phyloP scores from a whole-genome alignment of 2,113 vertebrate species.

The Meles meles region DNA sequence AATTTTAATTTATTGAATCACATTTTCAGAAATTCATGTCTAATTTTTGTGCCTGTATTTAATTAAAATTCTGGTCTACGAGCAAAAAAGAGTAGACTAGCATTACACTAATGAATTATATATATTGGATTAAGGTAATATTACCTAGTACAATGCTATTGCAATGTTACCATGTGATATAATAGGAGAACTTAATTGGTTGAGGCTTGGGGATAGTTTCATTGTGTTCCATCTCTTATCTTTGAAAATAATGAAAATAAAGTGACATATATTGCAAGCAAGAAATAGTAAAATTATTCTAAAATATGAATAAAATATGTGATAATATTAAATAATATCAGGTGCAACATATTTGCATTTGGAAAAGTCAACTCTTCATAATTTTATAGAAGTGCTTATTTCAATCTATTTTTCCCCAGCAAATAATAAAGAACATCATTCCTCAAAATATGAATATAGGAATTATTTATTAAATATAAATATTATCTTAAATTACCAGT shows the following conservation, averaged over 20 bases:
- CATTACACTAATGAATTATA: not conserved
- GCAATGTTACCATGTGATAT: not conserved
- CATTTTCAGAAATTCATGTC: not conserved
- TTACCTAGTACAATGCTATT: not conserved
- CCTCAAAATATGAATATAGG: not conserved
- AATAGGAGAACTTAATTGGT: not conserved
- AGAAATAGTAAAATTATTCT: slow-evolving; percentile 23
- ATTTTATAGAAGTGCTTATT: not conserved
- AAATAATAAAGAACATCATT: not conserved
- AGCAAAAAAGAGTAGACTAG: not conserved
- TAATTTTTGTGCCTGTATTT: not conserved
- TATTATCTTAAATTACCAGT: slow-evolving; percentile 4
- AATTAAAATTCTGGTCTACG: not conserved
- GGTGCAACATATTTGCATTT: not conserved
- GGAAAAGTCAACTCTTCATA: not conserved
- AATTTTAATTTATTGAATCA: not conserved
- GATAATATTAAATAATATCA: slow-evolving; percentile 17
- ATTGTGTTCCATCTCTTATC: not conserved
- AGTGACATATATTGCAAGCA: not conserved
- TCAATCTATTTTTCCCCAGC: not conserved
- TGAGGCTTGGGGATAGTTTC: not conserved
- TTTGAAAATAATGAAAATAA: slow-evolving; percentile 43
- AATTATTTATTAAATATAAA: not conserved
- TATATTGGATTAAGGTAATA: not conserved
- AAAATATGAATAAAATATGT: not conserved